phyloP scores from a whole-genome alignment of 2,888 invertebrate species.

The Arrhopalites spinosus region DNA sequence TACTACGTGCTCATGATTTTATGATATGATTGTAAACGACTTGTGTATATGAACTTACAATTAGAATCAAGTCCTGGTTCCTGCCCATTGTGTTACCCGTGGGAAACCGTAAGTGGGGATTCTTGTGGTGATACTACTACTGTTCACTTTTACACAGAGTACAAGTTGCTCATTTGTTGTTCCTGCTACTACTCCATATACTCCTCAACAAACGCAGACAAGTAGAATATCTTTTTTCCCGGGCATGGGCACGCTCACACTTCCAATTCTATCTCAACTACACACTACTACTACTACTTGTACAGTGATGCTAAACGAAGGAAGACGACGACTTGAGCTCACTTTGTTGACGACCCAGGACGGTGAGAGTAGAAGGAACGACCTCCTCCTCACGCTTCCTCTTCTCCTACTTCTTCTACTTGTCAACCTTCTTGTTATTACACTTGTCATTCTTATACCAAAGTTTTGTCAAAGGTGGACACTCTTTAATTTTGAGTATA shows the following conservation, averaged over 20 bases:
- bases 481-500: neutral
- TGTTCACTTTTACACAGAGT: neutral
- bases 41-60: too few relatives aligned
- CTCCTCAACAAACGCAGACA: too few relatives aligned
- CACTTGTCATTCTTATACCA: neutral
- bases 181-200: too few relatives aligned
- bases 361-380: neutral
- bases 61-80: neutral
- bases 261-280: neutral
- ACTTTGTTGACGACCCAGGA: constrained; percentile 21
- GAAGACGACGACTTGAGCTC: constrained; percentile 5
- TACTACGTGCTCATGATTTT: too few relatives aligned
- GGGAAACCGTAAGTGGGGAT: neutral
- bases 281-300: neutral
- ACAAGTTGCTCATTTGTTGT: neutral
- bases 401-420: neutral
- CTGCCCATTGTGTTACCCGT: neutral
- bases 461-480: neutral
- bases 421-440: neutral
- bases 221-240: constrained; percentile 19
- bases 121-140: neutral
- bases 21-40: neutral
- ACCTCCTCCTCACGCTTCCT: neutral
- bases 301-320: constrained; percentile 1
- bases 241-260: constrained; percentile 28